phyloP scores from a whole-genome alignment of 92 coral and sea anemone species.

The Palythoa caribaeorum region DNA sequence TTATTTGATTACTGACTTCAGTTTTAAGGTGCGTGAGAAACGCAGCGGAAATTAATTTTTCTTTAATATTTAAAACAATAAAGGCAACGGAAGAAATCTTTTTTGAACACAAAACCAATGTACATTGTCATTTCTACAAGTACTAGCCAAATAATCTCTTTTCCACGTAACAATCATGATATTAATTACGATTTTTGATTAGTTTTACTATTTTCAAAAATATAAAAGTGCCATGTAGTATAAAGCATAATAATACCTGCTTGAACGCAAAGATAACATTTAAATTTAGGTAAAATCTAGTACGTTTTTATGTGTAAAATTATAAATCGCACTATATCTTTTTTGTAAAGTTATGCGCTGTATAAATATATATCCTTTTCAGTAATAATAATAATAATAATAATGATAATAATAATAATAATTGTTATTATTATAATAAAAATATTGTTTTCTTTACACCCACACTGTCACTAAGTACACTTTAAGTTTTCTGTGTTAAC shows the following conservation, averaged over 20 bases:
- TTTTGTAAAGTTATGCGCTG: neutral
- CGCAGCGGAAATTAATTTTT: neutral
- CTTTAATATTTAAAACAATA: neutral
- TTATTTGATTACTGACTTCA: neutral
- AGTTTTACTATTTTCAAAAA: too few relatives aligned
- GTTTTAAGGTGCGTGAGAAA: neutral
- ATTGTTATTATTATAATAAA: neutral
- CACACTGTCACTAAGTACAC: neutral
- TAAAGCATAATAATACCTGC: too few relatives aligned
- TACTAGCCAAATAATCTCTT: too few relatives aligned
- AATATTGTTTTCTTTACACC: neutral
- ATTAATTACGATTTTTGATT: too few relatives aligned
- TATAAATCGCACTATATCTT: neutral
- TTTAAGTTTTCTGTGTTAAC: neutral
- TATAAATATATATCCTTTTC: neutral
- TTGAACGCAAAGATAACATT: too few relatives aligned
- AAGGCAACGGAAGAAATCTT: neutral
- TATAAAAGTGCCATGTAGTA: too few relatives aligned
- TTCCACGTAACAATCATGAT: too few relatives aligned
- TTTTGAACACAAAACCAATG: neutral
- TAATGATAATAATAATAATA: neutral
- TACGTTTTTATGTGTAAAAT: too few relatives aligned
- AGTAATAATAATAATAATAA: neutral
- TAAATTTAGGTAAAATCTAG: too few relatives aligned
- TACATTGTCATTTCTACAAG: neutral